Evolutionary conservation across 2,113 vertebrate genomes (phyloP).

Genomic region (Tupaia chinensis): DNA sequence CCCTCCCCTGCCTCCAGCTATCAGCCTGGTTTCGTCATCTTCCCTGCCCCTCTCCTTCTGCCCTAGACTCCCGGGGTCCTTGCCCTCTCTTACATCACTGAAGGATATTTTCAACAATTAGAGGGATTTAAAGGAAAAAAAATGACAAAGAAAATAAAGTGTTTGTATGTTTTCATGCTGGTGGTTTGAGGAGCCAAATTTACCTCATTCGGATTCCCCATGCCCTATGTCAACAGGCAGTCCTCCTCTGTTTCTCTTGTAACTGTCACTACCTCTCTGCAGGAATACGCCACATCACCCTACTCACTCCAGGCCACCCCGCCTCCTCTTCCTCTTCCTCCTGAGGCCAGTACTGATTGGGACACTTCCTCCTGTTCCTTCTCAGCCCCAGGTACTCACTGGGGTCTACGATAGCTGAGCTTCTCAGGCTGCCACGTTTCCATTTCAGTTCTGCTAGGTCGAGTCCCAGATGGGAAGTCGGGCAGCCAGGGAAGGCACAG

Average conservation of each 20-base stretch:
- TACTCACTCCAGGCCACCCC: neutral
- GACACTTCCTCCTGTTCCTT: neutral
- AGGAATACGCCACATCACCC: slow-evolving; percentile 70
- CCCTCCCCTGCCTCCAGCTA: slow-evolving; percentile 80
- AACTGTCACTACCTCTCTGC: slow-evolving; percentile 92
- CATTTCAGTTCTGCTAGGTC: neutral
- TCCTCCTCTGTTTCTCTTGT: slow-evolving; percentile 73
- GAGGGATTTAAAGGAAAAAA: slow-evolving; percentile 85
- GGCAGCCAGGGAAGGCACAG: neutral
- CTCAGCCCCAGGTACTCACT: neutral
- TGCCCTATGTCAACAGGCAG: slow-evolving; percentile 78
- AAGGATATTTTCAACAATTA: slow-evolving; percentile 83
- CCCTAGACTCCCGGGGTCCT: slow-evolving; percentile 32
- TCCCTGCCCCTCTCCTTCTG: slow-evolving; percentile 56
- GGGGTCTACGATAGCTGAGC: neutral
- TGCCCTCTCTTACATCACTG: slow-evolving; percentile 64
- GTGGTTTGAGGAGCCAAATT: slow-evolving; percentile 87
- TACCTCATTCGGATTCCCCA: slow-evolving; percentile 85
- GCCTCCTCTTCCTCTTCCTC: neutral
- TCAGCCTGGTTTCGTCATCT: slow-evolving; percentile 57
- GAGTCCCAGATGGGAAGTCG: neutral
- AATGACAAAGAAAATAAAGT: slow-evolving; percentile 82
- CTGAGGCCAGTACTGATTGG: neutral
- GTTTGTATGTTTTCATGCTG: slow-evolving; percentile 89
- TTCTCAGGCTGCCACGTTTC: neutral